Evolutionary conservation across 2,113 vertebrate species (phyloP).

Genomic region (Hemiprocne comata): DNA sequence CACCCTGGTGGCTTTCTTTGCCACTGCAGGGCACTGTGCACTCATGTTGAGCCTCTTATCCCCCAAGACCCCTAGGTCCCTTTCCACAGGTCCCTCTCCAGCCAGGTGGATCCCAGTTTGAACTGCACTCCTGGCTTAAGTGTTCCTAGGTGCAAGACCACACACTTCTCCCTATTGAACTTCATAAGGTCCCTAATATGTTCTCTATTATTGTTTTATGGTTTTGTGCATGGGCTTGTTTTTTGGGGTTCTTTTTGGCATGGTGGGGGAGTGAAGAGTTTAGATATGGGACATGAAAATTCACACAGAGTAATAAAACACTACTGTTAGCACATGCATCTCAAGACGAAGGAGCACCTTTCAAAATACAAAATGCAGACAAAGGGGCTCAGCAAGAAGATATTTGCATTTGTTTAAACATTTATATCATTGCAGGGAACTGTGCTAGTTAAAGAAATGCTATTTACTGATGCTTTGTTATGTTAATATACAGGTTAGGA

Average conservation of each 20-base stretch:
- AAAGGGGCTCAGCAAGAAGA: background rate
- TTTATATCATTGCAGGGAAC: background rate
- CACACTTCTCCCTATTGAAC: too few species aligned
- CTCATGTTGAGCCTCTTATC: too few species aligned
- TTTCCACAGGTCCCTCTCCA: too few species aligned
- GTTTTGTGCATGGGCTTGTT: background rate
- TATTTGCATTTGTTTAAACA: background rate
- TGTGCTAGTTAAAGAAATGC: background rate
- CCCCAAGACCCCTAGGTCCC: too few species aligned
- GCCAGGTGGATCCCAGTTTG: too few species aligned
- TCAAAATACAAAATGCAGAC: background rate
- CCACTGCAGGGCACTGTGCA: too few species aligned
- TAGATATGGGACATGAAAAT: background rate
- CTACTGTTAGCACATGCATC: background rate
- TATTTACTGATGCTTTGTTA: constrained; percentile 9
- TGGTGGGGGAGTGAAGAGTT: background rate
- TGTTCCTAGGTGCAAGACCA: too few species aligned
- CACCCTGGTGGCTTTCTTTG: too few species aligned
- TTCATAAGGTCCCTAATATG: too few species aligned
- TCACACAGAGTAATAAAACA: background rate
- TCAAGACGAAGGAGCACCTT: background rate
- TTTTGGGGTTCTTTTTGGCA: background rate
- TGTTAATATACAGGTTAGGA: background rate
- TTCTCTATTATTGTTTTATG: background rate
- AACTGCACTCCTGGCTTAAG: too few species aligned